These are phyloP conservation scores for Corella eumyota DNA, from an alignment of 23 tunicate genomes.

Conservation along the genomic window DNA sequence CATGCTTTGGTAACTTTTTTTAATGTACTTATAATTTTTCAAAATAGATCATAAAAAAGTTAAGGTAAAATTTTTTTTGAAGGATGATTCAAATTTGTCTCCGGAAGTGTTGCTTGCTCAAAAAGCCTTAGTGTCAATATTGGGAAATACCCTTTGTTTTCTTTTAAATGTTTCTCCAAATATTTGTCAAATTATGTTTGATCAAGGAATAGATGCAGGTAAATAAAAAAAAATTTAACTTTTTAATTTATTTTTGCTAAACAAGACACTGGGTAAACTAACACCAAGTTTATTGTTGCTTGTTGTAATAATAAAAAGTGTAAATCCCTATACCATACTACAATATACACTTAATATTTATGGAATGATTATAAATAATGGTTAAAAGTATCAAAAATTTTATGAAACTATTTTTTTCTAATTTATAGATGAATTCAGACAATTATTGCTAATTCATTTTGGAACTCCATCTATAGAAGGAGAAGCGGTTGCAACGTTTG, in stretches of 20 bases:
- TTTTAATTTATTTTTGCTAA: constrained; percentile 2
- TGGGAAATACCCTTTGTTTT: constrained; percentile 59
- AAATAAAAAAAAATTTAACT: neutral
- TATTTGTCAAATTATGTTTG: constrained; percentile 49
- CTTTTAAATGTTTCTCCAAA: constrained; percentile 56
- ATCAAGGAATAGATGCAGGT: constrained; percentile 58
- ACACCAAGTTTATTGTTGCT: too few relatives aligned
- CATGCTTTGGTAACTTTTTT: too few relatives aligned
- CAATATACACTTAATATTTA: too few relatives aligned
- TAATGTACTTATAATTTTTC: too few relatives aligned
- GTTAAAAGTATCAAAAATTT: too few relatives aligned
- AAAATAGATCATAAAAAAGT: too few relatives aligned
- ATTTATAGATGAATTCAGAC: constrained; percentile 71
- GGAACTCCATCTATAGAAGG: constrained; percentile 57
- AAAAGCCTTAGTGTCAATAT: constrained; percentile 19
- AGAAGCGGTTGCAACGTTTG: constrained; percentile 52
- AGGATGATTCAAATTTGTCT: too few relatives aligned
- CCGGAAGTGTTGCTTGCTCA: constrained; percentile 18
- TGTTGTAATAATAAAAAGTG: neutral
- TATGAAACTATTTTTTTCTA: too few relatives aligned
- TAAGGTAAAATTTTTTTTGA: too few relatives aligned
- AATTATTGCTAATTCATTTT: constrained; percentile 48
- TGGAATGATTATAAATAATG: too few relatives aligned
- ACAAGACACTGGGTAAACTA: neutral
- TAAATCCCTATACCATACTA: neutral